phyloP scores from a whole-genome alignment of 2,888 invertebrate genomes.

The Ptychoptera contaminata region DNA sequence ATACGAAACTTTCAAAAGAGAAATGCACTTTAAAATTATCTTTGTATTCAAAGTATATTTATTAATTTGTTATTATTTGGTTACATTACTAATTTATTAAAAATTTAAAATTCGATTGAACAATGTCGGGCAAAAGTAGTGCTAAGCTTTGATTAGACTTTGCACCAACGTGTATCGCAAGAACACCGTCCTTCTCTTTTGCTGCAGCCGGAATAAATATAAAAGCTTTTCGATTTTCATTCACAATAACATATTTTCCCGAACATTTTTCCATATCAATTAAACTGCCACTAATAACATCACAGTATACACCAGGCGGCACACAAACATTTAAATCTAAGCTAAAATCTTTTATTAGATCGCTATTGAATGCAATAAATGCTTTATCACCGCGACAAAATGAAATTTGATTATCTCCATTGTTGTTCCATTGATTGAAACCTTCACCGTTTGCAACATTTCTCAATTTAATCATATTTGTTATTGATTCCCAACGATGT shows the following conservation, averaged over 20 bases:
- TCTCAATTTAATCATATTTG: conserved; percentile 53
- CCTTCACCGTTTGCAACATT: conserved; percentile 41
- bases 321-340: conserved; percentile 17
- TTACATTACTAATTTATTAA: no score
- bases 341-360: conserved; percentile 15
- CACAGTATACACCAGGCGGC: conserved; percentile 35
- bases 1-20: no score
- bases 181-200: conserved; percentile 39
- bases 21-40: no score
- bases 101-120: no score
- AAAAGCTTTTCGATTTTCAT: conserved; percentile 36
- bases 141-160: no score
- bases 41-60: no score
- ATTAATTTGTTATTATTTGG: no score
- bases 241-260: conserved; percentile 46
- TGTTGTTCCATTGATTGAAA: conserved; percentile 55
- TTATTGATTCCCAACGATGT: conserved; percentile 60
- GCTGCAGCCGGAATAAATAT: conserved; percentile 33
- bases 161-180: conserved; percentile 38
- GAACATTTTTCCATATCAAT: conserved; percentile 32
- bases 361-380: conserved; percentile 45
- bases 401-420: conserved; percentile 57
- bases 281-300: conserved; percentile 30
- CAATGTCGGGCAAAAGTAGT: no score
- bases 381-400: conserved; percentile 54